phyloP scores from a whole-genome alignment of 2,797 vertebrate species.

The Smutsia gigantea region DNA sequence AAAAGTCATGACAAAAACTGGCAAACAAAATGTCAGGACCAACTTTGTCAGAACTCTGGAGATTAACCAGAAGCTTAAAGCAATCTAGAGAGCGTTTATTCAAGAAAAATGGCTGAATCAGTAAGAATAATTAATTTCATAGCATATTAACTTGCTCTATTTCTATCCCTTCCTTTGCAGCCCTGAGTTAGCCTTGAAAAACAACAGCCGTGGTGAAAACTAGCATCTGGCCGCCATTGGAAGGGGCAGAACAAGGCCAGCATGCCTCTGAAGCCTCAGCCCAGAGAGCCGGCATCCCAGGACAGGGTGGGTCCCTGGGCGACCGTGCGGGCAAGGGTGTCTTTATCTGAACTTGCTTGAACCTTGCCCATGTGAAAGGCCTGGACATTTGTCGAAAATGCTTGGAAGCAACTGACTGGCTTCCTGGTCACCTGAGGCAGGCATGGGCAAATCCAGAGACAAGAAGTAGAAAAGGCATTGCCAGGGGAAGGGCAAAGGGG shows the following conservation, averaged over 20 bases:
- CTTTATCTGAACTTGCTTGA: not conserved
- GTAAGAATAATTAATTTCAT: not conserved
- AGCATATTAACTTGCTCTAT: not conserved
- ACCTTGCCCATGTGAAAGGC: not conserved
- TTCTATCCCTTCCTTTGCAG: not conserved
- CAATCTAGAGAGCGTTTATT: not conserved
- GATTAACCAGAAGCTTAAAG: not conserved
- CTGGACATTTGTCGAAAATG: not conserved
- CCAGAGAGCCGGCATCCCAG: not conserved
- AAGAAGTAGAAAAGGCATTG: not conserved
- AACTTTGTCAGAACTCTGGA: not conserved
- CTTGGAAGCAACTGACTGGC: not conserved
- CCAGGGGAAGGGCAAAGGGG: not conserved
- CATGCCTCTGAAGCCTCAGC: not conserved
- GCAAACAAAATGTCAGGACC: slow-evolving; percentile 7
- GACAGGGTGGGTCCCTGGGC: not conserved
- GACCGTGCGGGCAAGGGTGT: not conserved
- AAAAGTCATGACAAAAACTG: not conserved
- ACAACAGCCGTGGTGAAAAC: not conserved
- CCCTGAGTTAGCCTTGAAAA: not conserved
- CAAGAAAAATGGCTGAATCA: not conserved
- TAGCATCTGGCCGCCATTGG: not conserved
- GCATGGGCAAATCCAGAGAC: not conserved
- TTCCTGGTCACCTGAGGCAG: not conserved
- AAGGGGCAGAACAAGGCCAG: not conserved